These are phyloP conservation scores for Ctenodactylus gundi DNA, from an alignment of 2,113 vertebrate genomes.

Conservation along the genomic window DNA sequence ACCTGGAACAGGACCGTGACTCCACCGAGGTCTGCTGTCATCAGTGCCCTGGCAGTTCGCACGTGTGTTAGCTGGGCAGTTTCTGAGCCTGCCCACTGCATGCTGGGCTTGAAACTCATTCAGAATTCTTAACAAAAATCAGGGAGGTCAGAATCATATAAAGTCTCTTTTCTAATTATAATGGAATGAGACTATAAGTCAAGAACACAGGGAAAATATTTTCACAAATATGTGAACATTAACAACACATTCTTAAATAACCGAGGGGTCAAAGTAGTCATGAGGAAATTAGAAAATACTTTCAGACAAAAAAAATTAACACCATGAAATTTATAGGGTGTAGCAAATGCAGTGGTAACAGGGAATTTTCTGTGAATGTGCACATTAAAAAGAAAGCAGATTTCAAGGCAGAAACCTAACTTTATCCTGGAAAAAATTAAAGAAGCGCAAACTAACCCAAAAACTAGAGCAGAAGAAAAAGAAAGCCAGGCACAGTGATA, in stretches of 20 bases:
- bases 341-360: no score
- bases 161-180: neutral
- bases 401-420: no score
- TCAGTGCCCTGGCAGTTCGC: neutral
- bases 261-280: neutral
- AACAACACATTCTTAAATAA: neutral
- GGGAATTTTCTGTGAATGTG: no score
- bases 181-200: neutral
- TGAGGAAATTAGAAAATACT: neutral
- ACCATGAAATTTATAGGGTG: no score
- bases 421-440: no score
- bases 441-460: no score
- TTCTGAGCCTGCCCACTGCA: neutral
- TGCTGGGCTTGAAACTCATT: neutral
- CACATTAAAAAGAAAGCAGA: no score
- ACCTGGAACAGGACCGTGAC: neutral
- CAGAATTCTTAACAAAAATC: neutral
- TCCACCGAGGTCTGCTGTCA: neutral
- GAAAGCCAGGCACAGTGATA: neutral
- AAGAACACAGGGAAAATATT: neutral
- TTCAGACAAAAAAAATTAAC: no score
- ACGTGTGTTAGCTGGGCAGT: neutral
- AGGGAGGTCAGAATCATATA: neutral
- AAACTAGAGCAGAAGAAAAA: no score
- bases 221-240: neutral